phyloP scores from a whole-genome alignment of 1,140 invertebrate genomes.

The Bombus haemorrhoidalis region DNA sequence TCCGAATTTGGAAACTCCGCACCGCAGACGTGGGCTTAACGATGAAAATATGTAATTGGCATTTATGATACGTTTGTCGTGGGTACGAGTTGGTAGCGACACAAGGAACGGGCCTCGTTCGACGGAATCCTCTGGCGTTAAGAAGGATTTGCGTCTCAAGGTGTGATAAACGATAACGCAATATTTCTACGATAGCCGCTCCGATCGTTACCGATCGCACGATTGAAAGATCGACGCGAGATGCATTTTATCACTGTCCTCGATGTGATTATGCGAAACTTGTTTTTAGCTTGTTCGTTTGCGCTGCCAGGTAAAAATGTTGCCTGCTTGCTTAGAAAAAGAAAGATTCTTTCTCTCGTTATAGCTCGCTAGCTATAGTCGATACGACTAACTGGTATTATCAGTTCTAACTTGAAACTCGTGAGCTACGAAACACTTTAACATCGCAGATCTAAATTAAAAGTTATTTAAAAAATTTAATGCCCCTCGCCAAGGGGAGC shows the following conservation, averaged over 20 bases:
- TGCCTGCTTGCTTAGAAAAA: background rate
- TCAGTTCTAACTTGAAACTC: too few species aligned
- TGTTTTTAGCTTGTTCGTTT: background rate
- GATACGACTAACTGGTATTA: too few species aligned
- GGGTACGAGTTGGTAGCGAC: background rate
- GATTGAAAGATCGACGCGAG: background rate
- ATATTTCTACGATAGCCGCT: background rate
- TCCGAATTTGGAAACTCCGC: background rate
- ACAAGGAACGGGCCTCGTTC: background rate
- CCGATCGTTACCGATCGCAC: background rate
- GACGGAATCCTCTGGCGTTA: background rate
- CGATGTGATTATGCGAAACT: background rate
- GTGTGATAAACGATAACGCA: background rate
- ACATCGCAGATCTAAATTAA: too few species aligned
- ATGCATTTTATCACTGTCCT: background rate
- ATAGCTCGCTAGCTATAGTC: too few species aligned
- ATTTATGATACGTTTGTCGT: background rate
- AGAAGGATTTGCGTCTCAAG: background rate
- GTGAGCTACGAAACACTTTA: too few species aligned
- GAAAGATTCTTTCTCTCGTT: too few species aligned
- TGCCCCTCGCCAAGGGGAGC: too few species aligned
- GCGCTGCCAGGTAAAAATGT: too few species aligned
- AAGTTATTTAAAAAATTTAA: too few species aligned
- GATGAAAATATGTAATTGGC: too few species aligned
- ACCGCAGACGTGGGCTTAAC: too few species aligned